These are phyloP conservation scores for Misgurnus anguillicaudatus DNA, from an alignment of 2,113 vertebrate genomes.

Conservation along the genomic window DNA sequence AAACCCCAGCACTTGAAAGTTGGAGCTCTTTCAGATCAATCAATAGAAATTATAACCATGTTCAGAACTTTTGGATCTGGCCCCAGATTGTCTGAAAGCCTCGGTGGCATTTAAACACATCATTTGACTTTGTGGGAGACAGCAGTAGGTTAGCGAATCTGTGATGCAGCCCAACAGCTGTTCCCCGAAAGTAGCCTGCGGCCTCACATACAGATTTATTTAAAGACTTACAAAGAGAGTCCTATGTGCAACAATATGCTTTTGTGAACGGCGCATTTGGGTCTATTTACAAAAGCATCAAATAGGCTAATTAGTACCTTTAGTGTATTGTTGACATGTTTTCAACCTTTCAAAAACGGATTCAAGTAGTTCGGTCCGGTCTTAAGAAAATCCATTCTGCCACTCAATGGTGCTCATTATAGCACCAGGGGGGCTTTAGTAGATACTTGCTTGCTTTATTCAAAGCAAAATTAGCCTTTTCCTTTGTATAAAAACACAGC, in stretches of 20 bases:
- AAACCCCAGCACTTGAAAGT: neutral
- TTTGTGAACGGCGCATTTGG: neutral
- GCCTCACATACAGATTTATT: neutral
- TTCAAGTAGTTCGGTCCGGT: neutral
- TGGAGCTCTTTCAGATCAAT: neutral
- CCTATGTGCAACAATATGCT: neutral
- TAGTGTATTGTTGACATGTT: neutral
- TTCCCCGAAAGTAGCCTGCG: neutral
- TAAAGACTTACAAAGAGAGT: neutral
- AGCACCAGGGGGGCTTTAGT: neutral
- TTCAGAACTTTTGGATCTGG: constrained; percentile 1
- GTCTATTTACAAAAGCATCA: neutral
- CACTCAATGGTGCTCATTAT: constrained; percentile 25
- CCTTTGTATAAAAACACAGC: neutral
- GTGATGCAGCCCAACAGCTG: constrained; percentile 9
- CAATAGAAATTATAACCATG: neutral
- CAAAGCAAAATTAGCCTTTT: neutral
- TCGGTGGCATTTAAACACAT: neutral
- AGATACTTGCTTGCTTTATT: neutral
- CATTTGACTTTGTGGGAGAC: neutral
- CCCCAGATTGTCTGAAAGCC: constrained; percentile 17
- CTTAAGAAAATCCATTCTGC: neutral
- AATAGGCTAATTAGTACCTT: neutral
- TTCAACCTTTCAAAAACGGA: neutral
- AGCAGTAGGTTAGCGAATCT: neutral